phyloP scores from a whole-genome alignment of 2,113 vertebrate species.

The Lynx canadensis region DNA sequence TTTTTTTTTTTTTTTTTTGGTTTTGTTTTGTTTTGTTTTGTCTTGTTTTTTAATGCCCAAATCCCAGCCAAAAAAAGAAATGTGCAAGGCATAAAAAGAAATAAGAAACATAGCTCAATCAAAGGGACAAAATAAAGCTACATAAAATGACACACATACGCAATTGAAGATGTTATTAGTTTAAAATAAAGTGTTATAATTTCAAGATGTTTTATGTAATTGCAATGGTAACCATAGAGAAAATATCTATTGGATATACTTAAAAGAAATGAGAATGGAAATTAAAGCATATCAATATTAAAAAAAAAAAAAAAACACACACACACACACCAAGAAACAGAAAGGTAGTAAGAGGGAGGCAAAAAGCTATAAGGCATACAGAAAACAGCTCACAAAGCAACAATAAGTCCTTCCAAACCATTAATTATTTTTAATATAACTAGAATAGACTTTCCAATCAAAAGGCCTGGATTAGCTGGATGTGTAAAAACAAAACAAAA shows the following conservation, averaged over 20 bases:
- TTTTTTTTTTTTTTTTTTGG: background rate
- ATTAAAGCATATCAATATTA: background rate
- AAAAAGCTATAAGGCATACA: background rate
- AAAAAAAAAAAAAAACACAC: background rate
- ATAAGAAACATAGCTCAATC: background rate
- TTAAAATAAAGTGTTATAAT: background rate
- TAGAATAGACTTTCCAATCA: background rate
- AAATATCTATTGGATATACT: background rate
- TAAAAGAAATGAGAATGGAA: background rate
- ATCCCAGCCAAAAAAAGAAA: background rate
- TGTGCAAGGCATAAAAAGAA: background rate
- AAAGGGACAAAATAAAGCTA: background rate
- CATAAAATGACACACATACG: background rate
- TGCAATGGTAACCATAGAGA: background rate
- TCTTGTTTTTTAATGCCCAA: background rate
- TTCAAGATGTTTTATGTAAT: background rate
- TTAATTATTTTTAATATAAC: background rate
- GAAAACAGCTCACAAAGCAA: background rate
- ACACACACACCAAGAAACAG: background rate
- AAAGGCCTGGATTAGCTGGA: background rate
- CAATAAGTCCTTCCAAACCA: background rate
- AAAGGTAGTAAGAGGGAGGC: accelerated
- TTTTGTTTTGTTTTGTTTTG: background rate
- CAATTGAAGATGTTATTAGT: background rate
- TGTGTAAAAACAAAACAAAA: background rate